Base-by-base conservation (phyloP, 2,797 vertebrate species). In the Tachyglossus aculeatus region DNA sequence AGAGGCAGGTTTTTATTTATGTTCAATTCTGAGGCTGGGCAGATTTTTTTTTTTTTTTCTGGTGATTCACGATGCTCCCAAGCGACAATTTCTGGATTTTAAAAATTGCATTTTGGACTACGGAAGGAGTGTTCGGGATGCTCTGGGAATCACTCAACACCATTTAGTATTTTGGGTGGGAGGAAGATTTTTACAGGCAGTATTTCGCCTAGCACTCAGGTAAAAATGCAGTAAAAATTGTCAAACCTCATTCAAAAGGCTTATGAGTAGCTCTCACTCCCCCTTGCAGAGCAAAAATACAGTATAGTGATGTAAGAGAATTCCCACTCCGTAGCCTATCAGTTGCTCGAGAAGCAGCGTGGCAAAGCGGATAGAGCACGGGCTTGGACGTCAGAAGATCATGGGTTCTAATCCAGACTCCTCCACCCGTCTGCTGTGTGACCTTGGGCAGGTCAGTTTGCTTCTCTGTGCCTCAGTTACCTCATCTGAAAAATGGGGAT, bases 111-210 rank as follows among this genome's bases (percentile, higher is more conserved):
- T 67, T 83, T 86, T 89, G 51, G 39, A 58, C 68, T 53, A 68
- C 67, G 78, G 81, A 80, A 85, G 80, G 65, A 90, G 50, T 77
- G 50, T 70, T 61, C 70, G 73, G 59, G 44, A 86, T 71, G n/a
- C 78, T 68, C 65, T 67, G 66, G 78, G 55, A 78, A 59, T 76
- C 64, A 80, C 29, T 81, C 48, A 50, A 32, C 78, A 61, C 51
- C 67, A 85, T 32, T n/a, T 67, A 68, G 56, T 36, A 34, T 69
- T 77, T 83, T 52, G 51, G 84, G 83, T 80, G 48, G 67, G 50
- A 87, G 61, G 71, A 83, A 71, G 66, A 36, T 71, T 89, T 66
- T 83, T 78, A 66, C 80, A 78, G 80, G 76, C 84, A 72, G 43
- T 62, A 9, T 43, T 74, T 87, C 70, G 79, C 55, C 27, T 71